Evolutionary conservation across 2,113 vertebrate species (phyloP), one percentile per base, ranked within the genome.

Genomic region (Oncorhynchus gorbuscha): DNA sequence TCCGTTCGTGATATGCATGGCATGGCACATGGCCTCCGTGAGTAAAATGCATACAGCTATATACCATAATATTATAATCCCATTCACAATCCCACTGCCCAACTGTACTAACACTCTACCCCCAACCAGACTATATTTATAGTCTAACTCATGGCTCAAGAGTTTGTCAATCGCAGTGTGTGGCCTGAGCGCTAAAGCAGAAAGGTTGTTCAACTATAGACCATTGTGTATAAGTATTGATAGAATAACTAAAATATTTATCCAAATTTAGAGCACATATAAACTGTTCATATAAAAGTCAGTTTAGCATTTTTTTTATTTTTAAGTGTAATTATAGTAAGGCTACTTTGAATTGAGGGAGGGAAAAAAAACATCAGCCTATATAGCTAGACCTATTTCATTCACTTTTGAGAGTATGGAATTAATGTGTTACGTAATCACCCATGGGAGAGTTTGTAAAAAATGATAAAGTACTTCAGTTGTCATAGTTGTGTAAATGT

Each of bases 51-150:
- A 89, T 79, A 68, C 85, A 78, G 85, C 81, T 85, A 84, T 90
- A 90, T 88, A 89, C 91, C 79, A 87, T 93, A 92, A 93, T 90
- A 92, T 90, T 84, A 87, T 93, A 93, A 94, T 92, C 93, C 92
- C 79, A 71, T 86, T 84, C 87, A 82, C 90, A 93, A 91, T 89
- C 89, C 91, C 84, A 80, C 79, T 83, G 90, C 87, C 88, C 92
- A 94, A 92, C 91, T 94, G 93, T 86, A 92, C 88, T 86, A 94
- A 93, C 92, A 92, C 83, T 71, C 75, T 81, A 70, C 81, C 78
- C 69, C 75, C 81, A 74, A 85, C 77, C 76, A 69, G 79, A 83
- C 92, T 94, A 93, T 87, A 93, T 93, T 90, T 94, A 93, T 90
- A 91, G 79, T 81, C 75, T 84, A 74, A 58, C 81, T 90, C 90